phyloP scores from a whole-genome alignment of 2,113 vertebrate species.

The Furnarius figulus region DNA sequence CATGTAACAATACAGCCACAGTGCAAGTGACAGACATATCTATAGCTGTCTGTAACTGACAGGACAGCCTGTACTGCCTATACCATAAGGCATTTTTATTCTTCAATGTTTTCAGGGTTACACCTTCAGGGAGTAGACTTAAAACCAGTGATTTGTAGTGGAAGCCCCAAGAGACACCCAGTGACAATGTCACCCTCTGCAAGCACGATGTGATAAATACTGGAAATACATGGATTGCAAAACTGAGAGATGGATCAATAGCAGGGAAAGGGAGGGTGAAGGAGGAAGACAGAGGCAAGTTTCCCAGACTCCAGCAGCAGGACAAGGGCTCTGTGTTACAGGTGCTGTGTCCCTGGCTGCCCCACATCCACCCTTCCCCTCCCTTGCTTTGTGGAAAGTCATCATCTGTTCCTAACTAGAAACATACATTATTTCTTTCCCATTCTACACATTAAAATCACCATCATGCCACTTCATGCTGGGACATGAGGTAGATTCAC shows the following conservation, averaged over 20 bases:
- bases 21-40: neutral
- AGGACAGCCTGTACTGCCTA: neutral
- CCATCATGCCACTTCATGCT: neutral
- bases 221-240: neutral
- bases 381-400: neutral
- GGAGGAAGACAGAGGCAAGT: neutral
- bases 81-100: neutral
- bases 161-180: neutral
- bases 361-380: neutral
- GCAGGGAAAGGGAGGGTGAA: neutral
- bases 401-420: fast-evolving
- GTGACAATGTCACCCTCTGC: neutral
- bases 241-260: neutral
- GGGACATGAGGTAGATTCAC: neutral
- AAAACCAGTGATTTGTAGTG: neutral
- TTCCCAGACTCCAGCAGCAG: fast-evolving
- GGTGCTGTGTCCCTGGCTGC: neutral
- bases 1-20: neutral
- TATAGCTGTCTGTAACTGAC: neutral
- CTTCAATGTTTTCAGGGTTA: neutral
- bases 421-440: fast-evolving
- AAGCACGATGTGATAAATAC: neutral
- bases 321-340: neutral
- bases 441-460: neutral
- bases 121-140: neutral